Conservation (phyloP, 2,797 vertebrate species). For the Salmo trutta region DNA sequence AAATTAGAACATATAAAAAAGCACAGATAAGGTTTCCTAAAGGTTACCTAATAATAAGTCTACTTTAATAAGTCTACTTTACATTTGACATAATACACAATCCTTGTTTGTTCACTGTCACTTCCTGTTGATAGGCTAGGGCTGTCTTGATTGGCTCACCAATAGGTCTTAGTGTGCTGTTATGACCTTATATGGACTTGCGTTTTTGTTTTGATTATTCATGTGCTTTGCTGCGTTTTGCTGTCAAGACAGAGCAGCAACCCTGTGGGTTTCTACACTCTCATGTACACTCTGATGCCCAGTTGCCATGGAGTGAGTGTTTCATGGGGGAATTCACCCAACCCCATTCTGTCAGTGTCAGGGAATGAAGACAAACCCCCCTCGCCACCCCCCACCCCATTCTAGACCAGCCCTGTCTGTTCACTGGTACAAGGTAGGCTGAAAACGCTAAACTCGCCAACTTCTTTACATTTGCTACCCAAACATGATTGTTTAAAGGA, state of each 20-base stretch:
- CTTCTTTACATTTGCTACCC: conserved; percentile 2
- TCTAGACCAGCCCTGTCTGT: conserved; percentile 20
- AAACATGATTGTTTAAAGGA: background rate
- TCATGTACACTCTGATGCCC: conserved; percentile 35
- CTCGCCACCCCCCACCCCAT: conserved; percentile 15
- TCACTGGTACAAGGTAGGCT: conserved; percentile 1
- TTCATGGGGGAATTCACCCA: conserved; percentile 37
- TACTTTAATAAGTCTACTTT: background rate
- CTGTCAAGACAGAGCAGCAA: background rate
- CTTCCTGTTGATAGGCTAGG: background rate
- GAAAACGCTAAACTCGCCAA: conserved; percentile 31
- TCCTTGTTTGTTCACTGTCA: background rate
- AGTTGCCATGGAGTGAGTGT: conserved; percentile 34
- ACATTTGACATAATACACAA: background rate
- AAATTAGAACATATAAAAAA: background rate
- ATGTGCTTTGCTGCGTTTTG: conserved; percentile 4
- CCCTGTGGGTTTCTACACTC: background rate
- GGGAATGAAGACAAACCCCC: conserved; percentile 10
- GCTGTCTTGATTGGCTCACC: background rate
- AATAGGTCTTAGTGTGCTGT: background rate
- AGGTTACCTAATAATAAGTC: too few species aligned
- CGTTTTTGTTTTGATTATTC: conserved; percentile 6
- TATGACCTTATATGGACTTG: background rate
- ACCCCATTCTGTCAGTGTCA: conserved; percentile 64
- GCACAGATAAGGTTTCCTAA: too few species aligned